phyloP scores from a whole-genome alignment of 2,888 invertebrate species.

The Pteria penguin region DNA sequence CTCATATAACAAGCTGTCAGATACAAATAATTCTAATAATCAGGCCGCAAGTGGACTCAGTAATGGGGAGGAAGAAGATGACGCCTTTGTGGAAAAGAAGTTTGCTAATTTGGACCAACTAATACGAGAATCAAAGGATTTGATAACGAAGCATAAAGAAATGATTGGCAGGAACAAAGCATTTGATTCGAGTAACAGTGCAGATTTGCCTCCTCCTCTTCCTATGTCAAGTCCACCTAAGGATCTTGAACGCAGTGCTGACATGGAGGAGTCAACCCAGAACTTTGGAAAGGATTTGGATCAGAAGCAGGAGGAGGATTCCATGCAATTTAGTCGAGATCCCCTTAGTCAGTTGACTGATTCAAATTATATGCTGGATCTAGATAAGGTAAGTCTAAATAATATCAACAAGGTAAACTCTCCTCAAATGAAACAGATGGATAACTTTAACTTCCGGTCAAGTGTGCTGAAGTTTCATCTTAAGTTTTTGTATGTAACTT shows the following conservation, averaged over 20 bases:
- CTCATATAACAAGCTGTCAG: constrained; percentile 13
- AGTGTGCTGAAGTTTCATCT: too few relatives aligned
- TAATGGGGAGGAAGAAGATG: constrained; percentile 47
- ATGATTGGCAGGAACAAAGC: constrained; percentile 58
- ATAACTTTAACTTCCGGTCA: too few relatives aligned
- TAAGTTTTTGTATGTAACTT: too few relatives aligned
- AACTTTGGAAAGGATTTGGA: not conserved
- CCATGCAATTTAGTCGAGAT: not conserved
- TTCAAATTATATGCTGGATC: not conserved
- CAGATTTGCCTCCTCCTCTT: constrained; percentile 5
- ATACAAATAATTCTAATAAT: constrained; percentile 15
- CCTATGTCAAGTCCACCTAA: not conserved
- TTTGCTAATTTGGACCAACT: constrained; percentile 60
- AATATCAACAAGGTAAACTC: too few relatives aligned
- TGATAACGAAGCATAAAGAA: constrained; percentile 59
- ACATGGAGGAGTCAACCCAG: not conserved
- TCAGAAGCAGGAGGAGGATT: not conserved
- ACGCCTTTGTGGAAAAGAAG: constrained; percentile 54
- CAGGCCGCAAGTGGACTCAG: not conserved
- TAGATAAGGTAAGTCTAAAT: not conserved
- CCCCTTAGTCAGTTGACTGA: not conserved
- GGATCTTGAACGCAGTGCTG: not conserved
- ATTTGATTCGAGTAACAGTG: constrained; percentile 18
- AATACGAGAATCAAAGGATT: constrained; percentile 58
- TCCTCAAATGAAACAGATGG: too few relatives aligned